phyloP scores from a whole-genome alignment of 1,140 invertebrate genomes.

The Calliphora vicina region DNA sequence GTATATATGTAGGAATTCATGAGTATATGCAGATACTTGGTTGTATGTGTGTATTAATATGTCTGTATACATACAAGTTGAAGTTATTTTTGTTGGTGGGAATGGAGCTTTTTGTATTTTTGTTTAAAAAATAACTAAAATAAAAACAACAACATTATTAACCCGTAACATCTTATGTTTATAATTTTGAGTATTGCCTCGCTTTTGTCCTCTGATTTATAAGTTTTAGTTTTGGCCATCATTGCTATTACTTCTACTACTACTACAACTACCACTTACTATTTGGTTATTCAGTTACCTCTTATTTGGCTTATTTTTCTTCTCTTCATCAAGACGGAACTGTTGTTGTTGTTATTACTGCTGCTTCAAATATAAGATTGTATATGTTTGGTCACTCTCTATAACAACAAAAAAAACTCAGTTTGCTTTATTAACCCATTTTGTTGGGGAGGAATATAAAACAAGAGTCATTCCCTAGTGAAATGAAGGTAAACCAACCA shows the following conservation, averaged over 20 bases:
- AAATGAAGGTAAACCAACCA: no score
- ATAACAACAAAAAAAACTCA: background rate
- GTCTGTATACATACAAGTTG: no score
- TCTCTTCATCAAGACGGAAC: constrained; percentile 17
- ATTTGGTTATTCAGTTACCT: background rate
- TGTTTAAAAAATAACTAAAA: background rate
- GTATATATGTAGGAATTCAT: no score
- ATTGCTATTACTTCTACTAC: background rate
- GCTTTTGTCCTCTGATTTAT: background rate
- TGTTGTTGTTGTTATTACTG: constrained; percentile 18
- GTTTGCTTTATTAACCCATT: constrained; percentile 13
- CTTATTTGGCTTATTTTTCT: background rate
- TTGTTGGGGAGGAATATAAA: background rate
- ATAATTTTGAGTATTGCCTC: background rate
- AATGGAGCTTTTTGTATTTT: no score
- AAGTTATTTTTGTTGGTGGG: no score
- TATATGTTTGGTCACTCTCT: background rate
- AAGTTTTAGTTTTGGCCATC: background rate
- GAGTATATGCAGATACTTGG: no score
- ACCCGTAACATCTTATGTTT: background rate
- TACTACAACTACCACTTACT: no score
- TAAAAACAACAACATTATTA: no score
- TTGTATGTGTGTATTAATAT: no score
- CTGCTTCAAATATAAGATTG: background rate
- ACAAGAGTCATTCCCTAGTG: no score